Base-by-base conservation (phyloP, 2,888 invertebrate genomes). In the Crossocerus cetratus region DNA sequence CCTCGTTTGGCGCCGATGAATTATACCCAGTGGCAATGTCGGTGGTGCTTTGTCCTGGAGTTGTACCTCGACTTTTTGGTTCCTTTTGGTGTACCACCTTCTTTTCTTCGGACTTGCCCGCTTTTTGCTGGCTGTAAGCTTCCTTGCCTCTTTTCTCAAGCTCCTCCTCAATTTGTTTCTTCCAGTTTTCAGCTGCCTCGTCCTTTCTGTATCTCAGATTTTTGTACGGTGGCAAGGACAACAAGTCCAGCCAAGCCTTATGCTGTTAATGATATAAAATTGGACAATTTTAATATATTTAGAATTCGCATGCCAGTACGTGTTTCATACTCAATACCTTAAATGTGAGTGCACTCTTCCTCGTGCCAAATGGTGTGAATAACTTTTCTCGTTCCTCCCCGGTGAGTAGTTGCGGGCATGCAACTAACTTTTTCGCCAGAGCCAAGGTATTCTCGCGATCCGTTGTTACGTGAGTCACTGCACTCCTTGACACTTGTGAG, bases 141-240 rank as follows among this genome's bases (percentile, higher is more conserved):
- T n/a, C 21, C n/a, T 74, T 84, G 0, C 80, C 82, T 5, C 85
- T 65, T 11, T 22, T 4, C 8, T 77, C 77, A 8, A 49, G 66
- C 13, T 78, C 82, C 3, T 81, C 76, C 3, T 86, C 11, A 22
- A 84, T 57, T 13, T 43, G 45, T 32, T 78, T 77, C 45, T 83
- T 87, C 84, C 77, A 81, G 14, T 69, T 22, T 8, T 55, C 53
- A 0, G 88, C 84, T 0, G 66, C 11, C 3, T 80, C 61, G 18
- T 84, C 81, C 0, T 63, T 57, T 42, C 83, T 80, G 3, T 77
- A 71, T 59, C 81, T 87, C 32, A 88, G 58, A 2, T 44, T 45
- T 22, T 72, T 74, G 53, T 85, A 88, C 0, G 70, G 23, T 0
- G 88, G 88, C 21, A 88, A 14, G 0, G 86, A 70, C 14, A 88